phyloP scores from a whole-genome alignment of 2,113 vertebrate genomes.

The Peromyscus californicus region DNA sequence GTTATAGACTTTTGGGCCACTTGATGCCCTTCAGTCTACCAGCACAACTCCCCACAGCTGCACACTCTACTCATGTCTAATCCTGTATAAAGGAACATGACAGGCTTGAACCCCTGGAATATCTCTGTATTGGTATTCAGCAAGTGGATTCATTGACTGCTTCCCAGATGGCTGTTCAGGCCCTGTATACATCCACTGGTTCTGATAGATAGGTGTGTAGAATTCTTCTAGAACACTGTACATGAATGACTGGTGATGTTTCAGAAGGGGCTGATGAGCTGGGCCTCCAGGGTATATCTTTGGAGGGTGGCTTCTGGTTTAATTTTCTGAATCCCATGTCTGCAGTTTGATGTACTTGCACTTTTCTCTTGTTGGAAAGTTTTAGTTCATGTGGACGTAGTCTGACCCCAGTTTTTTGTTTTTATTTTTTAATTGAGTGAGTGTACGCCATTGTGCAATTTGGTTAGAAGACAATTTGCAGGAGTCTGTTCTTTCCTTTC shows the following conservation, averaged over 20 bases:
- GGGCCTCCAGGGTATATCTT: conserved; percentile 92
- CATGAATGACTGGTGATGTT: conserved; percentile 94
- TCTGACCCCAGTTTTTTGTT: not conserved
- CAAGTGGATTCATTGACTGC: conserved; percentile 91
- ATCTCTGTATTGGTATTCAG: conserved; percentile 45
- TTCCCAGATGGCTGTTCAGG: conserved; percentile 95
- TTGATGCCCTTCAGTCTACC: not conserved
- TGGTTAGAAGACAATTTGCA: not conserved
- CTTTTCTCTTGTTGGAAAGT: not conserved
- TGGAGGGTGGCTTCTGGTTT: not conserved
- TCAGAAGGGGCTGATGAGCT: conserved; percentile 94
- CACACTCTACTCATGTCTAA: too few species aligned
- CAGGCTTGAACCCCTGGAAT: conserved; percentile 23
- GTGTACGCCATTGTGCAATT: too few species aligned
- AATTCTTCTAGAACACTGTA: conserved; percentile 95
- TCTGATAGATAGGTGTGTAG: conserved; percentile 96
- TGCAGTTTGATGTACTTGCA: not conserved
- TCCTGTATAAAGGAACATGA: not conserved
- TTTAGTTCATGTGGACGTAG: not conserved
- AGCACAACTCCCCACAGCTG: not conserved
- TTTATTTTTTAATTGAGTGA: not conserved
- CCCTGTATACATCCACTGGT: conserved; percentile 92
- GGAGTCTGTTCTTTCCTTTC: not conserved
- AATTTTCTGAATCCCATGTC: not conserved
- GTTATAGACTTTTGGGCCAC: conserved; percentile 10